Base-by-base conservation (phyloP, 2,797 vertebrate species). In the Ctenopoma kingsleyae region DNA sequence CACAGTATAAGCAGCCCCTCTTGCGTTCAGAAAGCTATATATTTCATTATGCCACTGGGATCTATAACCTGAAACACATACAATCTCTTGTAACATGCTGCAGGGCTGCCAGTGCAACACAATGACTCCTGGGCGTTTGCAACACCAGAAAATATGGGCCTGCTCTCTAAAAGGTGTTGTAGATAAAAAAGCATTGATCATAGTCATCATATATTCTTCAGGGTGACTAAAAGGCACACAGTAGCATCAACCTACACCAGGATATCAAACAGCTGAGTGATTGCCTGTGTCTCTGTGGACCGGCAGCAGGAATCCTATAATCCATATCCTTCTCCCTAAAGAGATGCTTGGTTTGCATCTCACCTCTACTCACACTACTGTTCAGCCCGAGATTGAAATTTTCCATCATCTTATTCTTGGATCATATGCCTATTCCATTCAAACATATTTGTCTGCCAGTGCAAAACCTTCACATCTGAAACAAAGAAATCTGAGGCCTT, bases 321-420 rank as follows among this genome's bases (percentile, higher is more conserved):
- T 91, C 88, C 76, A 88, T 91, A 90, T 85, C 62, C 73, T 63
- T 77, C 80, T 72, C 74, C 78, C 89, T 83, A 81, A 81, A 87
- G 89, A 83, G 83, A 90, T 17, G 62, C 87, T 83, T 84, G 85
- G 82, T 87, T 91, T 91, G 90, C 87, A 91, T 90, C 85, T 90
- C 86, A 88, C 87, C 85, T 80, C 69, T 79, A 67, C 79, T 84
- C 74, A 57, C 65, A 61, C 62, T 55, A 69, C 80, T 80, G 58
- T 75, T 86, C 80, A 84, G 83, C 55, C 69, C 67, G 17, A 83
- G 89, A 89, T 87, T 90, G 82, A 86, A 90, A 87, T 52, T 84
- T 87, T 88, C 83, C 89, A 89, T 89, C 84, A 88, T 88, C 86
- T 85, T 73, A 74, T 84, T 74, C 74, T 51, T 61, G 67, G 59